phyloP scores from a whole-genome alignment of 2,888 invertebrate genomes.

The Xylota segnis region DNA sequence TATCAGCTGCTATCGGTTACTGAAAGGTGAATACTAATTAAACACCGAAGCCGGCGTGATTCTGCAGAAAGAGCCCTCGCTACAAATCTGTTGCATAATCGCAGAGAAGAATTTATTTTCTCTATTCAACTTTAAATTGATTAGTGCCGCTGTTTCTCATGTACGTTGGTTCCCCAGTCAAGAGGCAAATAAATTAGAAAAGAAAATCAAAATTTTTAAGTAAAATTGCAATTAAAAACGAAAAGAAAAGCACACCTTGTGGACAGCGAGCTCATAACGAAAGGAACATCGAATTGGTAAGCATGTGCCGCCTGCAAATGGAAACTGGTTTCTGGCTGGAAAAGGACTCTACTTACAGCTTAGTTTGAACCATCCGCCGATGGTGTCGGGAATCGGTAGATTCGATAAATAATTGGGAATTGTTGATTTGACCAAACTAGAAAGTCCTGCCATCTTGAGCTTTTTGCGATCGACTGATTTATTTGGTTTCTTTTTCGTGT shows the following conservation, averaged over 20 bases:
- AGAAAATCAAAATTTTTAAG: neutral
- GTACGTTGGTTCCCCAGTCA: neutral
- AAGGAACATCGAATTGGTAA: neutral
- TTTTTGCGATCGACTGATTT: slow-evolving; percentile 41
- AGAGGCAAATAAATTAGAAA: neutral
- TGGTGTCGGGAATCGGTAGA: slow-evolving; percentile 92
- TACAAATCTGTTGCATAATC: slow-evolving; percentile 54
- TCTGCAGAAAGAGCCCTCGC: slow-evolving; percentile 11
- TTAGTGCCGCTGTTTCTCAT: neutral
- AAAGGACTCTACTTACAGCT: slow-evolving; percentile 88
- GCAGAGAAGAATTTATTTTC: slow-evolving; percentile 11
- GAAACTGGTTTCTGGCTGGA: slow-evolving; percentile 39
- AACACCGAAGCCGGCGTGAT: slow-evolving; percentile 14
- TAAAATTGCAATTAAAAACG: neutral
- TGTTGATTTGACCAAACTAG: slow-evolving; percentile 91
- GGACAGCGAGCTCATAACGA: slow-evolving; percentile 2
- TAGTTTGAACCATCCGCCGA: slow-evolving; percentile 94
- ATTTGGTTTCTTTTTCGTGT: slow-evolving; percentile 14
- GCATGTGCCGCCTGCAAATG: neutral
- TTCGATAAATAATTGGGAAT: slow-evolving; percentile 93
- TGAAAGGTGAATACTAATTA: slow-evolving; percentile 15
- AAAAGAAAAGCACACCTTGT: slow-evolving; percentile 1
- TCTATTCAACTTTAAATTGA: neutral
- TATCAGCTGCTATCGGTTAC: neutral
- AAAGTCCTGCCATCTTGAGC: slow-evolving; percentile 89